These are phyloP conservation scores for Nematolebias whitei DNA, from an alignment of 2,113 vertebrate species.

Conservation along the genomic window DNA sequence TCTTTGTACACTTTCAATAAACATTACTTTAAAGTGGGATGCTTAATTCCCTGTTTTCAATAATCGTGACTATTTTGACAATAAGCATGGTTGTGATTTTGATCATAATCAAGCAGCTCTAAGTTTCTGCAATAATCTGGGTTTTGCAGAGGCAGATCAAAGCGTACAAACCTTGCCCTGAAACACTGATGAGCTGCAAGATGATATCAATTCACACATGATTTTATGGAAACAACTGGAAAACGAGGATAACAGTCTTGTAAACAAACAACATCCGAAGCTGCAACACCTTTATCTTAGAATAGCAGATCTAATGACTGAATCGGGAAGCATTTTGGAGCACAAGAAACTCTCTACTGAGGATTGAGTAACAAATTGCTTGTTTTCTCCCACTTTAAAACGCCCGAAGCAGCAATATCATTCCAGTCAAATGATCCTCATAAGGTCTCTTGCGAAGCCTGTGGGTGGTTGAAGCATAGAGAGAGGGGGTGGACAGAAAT, in stretches of 20 bases:
- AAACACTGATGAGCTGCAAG: background rate
- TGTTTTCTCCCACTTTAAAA: constrained; percentile 25
- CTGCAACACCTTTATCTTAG: constrained; percentile 27
- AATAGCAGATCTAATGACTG: constrained; percentile 40
- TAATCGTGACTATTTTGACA: too few relatives aligned
- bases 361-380: constrained; percentile 49
- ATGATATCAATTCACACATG: background rate
- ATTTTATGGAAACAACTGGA: constrained; percentile 1
- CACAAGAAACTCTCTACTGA: constrained; percentile 33
- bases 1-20: too few relatives aligned
- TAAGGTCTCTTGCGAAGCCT: constrained; percentile 55
- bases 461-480: constrained; percentile 35
- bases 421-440: constrained; percentile 75
- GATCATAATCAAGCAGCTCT: too few relatives aligned
- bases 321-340: constrained; percentile 26
- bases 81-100: too few relatives aligned
- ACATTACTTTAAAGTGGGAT: too few relatives aligned
- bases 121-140: background rate
- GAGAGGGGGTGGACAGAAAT: constrained; percentile 25
- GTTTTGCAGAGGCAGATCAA: background rate
- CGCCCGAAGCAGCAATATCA: constrained; percentile 60
- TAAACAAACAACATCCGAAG: constrained; percentile 1
- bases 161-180: background rate
- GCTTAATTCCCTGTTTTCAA: too few relatives aligned
- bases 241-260: background rate